Percentiles rank a stretch among this genome's conserved stretches.
phyloP scores from a whole-genome alignment of 2,888 invertebrate genomes.

The Yponomeuta sedellus region DNA sequence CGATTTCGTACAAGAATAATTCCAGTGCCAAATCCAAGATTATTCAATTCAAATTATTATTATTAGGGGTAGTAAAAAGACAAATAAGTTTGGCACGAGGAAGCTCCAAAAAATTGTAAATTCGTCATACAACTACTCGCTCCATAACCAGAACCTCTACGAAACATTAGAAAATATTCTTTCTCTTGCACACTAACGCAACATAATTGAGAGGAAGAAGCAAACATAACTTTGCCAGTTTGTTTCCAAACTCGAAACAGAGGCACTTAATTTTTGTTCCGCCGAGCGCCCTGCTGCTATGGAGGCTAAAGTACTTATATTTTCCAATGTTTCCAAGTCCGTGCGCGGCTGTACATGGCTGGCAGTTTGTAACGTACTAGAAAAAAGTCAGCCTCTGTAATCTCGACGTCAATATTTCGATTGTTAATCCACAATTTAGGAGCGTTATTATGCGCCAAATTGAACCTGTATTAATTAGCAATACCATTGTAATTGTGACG shows the following conservation, averaged over 20 bases:
- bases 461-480: no score
- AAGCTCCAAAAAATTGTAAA: conserved; percentile 35
- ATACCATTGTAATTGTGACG: no score
- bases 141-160: background rate
- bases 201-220: background rate
- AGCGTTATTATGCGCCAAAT: no score
- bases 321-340: background rate
- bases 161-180: conserved; percentile 6
- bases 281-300: background rate
- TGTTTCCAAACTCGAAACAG: background rate
- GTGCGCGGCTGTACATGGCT: background rate
- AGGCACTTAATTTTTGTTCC: conserved; percentile 4
- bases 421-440: no score
- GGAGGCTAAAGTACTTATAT: background rate
- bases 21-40: background rate
- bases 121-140: conserved; percentile 20
- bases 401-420: no score
- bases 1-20: background rate
- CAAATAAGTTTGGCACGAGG: conserved; percentile 39
- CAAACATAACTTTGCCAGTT: background rate
- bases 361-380: background rate
- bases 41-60: background rate
- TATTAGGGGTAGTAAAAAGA: conserved; percentile 3
- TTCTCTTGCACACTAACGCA: background rate
- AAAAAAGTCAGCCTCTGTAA: no score